Evolutionary conservation across 2,888 invertebrate species (phyloP), one percentile per base, ranked within the genome.

Genomic region (Scaptomyza caliginosa): DNA sequence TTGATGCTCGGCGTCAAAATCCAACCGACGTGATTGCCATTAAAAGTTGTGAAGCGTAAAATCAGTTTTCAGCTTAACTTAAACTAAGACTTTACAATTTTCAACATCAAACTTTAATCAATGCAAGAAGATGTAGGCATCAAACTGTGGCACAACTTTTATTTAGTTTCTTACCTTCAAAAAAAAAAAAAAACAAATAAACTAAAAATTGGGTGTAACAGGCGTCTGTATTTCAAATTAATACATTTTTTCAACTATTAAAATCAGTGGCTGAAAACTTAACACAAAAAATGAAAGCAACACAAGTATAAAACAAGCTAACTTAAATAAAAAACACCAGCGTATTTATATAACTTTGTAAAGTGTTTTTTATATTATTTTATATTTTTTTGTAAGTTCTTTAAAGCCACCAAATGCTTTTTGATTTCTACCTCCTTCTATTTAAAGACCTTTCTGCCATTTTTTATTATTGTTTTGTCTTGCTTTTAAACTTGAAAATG

Each of bases 31-130:
- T 60, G 70, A 59, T 80, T 65, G 77, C 74, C 66, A 77, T 77
- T 81, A 77, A 77, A 81, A 77, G 77, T 77, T 77, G 66, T 50
- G 70, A 74, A 60, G 81, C 81, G 81, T 81, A 74, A 77, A 77
- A 77, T 77, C 77, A 63, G 77, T 77, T 74, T 65, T 62, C 60
- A 32, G 28, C 52, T 57, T 51, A 59, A 50, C 39, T 36, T 21
- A 36, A 76, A 60, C 49, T 55, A 58, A 13, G 62, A 46, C 54
- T 55, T 60, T 19, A 3, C n/a, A 32, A 39, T 38, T 38, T 39
- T 39, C 30, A 16, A 39, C 17, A 45, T 17, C 28, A 32, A 36
- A 40, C 34, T 52, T 70, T 45, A 70, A 70, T 60, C 45, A 42
- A 62, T 49, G n/a, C 30, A 17, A 2, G 7, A 7, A 24, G 16